Evolutionary conservation across 1,140 invertebrate species (phyloP).

Genomic region (Drosophila micromelanica): DNA sequence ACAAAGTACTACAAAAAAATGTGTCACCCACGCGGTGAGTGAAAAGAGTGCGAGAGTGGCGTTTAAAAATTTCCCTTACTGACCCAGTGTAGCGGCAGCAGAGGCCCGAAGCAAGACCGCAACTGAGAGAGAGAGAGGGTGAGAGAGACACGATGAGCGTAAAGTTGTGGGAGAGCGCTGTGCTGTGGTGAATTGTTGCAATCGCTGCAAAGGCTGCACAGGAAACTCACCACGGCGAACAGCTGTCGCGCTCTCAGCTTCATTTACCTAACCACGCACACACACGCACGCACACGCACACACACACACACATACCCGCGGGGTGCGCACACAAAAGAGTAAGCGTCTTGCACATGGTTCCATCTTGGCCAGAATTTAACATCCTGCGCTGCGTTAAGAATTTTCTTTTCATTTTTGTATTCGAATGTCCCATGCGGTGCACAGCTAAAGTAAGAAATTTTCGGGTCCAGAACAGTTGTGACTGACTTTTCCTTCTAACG

Average conservation of each 20-base stretch:
- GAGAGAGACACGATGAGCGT: conserved; percentile 17
- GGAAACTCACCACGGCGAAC: conserved; percentile 57
- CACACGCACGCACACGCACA: conserved; percentile 13
- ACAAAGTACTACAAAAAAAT: conserved; percentile 45
- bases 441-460: conserved; percentile 36
- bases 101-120: conserved; percentile 14
- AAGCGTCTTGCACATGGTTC: conserved; percentile 39
- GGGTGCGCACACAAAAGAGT: conserved; percentile 7
- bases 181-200: conserved; percentile 48
- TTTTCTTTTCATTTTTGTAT: conserved; percentile 29
- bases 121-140: conserved; percentile 2
- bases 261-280: conserved; percentile 38
- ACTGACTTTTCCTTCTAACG: conserved; percentile 53
- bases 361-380: conserved; percentile 31
- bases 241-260: conserved; percentile 65
- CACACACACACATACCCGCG: conserved; percentile 1
- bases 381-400: conserved; percentile 16
- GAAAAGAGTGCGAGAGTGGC: conserved; percentile 13
- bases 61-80: conserved; percentile 52
- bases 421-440: conserved; percentile 57
- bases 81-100: conserved; percentile 41
- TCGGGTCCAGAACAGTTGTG: conserved; percentile 38
- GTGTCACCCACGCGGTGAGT: conserved; percentile 40
- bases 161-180: conserved; percentile 9
- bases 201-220: conserved; percentile 54